Percentiles rank a stretch among this genome's conserved stretches.
These are phyloP conservation scores for Nibea albiflora DNA, from an alignment of 2,113 vertebrate genomes.

Conservation along the genomic window DNA sequence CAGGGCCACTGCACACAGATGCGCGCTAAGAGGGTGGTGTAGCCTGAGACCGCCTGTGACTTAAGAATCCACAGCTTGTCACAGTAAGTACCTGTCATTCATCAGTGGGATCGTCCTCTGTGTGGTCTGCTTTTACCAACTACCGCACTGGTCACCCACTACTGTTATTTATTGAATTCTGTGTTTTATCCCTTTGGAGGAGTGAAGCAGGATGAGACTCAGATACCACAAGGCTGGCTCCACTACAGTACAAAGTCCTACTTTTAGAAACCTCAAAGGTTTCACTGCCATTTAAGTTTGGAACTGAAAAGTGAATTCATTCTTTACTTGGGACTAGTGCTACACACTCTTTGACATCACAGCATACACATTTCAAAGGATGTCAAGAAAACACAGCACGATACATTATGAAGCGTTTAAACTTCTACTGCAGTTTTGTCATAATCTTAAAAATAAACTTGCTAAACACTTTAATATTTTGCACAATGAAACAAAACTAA, in stretches of 20 bases:
- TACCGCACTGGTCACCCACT: conserved; percentile 21
- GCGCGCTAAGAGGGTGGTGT: conserved; percentile 45
- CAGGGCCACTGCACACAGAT: conserved; percentile 47
- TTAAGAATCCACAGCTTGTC: conserved; percentile 47
- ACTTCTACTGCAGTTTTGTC: neutral
- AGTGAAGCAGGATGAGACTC: conserved; percentile 10
- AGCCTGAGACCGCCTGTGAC: conserved; percentile 42
- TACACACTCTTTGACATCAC: too few relatives aligned
- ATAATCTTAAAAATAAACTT: neutral
- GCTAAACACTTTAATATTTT: neutral
- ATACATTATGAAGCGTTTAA: neutral
- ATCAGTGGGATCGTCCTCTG: conserved; percentile 54
- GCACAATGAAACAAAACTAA: too few relatives aligned
- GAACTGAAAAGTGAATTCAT: conserved; percentile 7
- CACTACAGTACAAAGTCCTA: neutral
- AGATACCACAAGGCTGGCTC: conserved; percentile 20
- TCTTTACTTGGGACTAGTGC: neutral
- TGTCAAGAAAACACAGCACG: neutral
- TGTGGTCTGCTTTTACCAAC: conserved; percentile 59
- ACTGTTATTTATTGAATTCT: conserved; percentile 37
- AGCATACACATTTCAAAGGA: neutral
- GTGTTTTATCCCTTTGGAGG: conserved; percentile 10
- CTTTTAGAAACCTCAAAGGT: conserved; percentile 22
- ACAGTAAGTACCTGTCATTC: conserved; percentile 50
- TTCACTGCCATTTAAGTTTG: conserved; percentile 10